These are phyloP conservation scores for Phrynocephalus vlangalii DNA, from an alignment of 2,797 vertebrate species.

Conservation along the genomic window DNA sequence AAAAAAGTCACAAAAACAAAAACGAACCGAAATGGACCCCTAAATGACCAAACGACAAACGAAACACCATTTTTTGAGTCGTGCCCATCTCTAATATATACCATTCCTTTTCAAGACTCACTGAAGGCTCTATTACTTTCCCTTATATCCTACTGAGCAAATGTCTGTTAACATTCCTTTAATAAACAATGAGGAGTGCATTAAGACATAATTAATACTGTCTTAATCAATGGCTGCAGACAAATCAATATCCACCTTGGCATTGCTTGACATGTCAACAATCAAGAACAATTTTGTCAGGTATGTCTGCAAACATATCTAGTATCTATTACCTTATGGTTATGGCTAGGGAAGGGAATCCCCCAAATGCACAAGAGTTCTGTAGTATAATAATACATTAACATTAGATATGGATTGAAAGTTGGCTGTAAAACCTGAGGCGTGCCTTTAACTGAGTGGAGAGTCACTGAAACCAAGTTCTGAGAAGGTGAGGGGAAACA, in stretches of 20 bases:
- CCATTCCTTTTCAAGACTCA: background rate
- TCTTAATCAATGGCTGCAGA: conserved; percentile 2
- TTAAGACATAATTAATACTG: conserved; percentile 15
- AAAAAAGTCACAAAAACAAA: too few relatives aligned
- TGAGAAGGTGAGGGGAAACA: background rate
- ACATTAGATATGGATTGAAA: background rate
- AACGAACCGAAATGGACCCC: too few relatives aligned
- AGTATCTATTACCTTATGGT: background rate
- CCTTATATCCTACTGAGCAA: background rate
- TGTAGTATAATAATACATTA: background rate
- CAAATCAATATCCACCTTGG: background rate
- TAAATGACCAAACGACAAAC: too few relatives aligned
- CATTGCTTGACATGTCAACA: background rate
- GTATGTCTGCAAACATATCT: background rate
- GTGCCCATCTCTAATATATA: too few relatives aligned
- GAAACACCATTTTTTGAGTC: too few relatives aligned
- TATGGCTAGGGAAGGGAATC: background rate
- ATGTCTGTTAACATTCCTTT: background rate
- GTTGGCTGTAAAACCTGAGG: too few relatives aligned
- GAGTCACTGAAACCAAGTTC: background rate
- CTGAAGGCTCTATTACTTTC: background rate
- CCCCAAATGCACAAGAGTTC: background rate
- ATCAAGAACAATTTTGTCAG: background rate
- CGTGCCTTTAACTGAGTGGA: too few relatives aligned
- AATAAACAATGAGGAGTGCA: background rate